phyloP scores from a whole-genome alignment of 2,888 invertebrate species.

The Acronicta psi region DNA sequence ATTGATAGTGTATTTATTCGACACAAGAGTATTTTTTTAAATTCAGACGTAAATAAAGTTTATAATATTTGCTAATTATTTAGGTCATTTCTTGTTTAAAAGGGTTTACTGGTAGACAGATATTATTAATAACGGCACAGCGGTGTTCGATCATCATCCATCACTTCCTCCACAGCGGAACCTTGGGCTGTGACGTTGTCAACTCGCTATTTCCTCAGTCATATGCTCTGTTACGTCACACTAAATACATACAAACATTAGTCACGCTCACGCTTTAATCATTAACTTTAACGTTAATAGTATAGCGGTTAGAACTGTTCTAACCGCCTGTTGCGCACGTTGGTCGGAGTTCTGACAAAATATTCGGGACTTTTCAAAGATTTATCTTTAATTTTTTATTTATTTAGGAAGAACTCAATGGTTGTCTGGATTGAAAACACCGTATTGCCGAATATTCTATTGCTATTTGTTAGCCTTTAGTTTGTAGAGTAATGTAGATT shows the following conservation, averaged over 20 bases:
- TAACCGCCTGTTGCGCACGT: too few species aligned
- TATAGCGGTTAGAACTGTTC: too few species aligned
- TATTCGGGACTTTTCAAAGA: too few species aligned
- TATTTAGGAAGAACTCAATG: too few species aligned
- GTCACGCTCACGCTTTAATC: not conserved
- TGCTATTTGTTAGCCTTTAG: too few species aligned
- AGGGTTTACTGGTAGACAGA: constrained; percentile 19
- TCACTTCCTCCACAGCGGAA: constrained; percentile 18
- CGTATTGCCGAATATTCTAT: too few species aligned
- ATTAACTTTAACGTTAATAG: not conserved
- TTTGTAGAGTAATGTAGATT: too few species aligned
- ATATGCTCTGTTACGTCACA: constrained; percentile 21
- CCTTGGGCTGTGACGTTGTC: constrained; percentile 22
- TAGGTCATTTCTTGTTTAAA: constrained; percentile 16
- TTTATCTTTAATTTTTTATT: too few species aligned
- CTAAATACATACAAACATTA: constrained; percentile 6
- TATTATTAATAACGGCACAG: constrained; percentile 29
- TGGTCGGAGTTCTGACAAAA: too few species aligned
- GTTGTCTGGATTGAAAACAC: too few species aligned
- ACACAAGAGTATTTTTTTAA: too few species aligned
- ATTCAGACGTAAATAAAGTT: not conserved
- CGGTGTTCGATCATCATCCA: constrained; percentile 41
- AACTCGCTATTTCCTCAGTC: constrained; percentile 22
- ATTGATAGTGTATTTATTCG: too few species aligned
- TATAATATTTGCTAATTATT: constrained; percentile 15